A percentile compares a stretch with the other conserved stretches of the same genome.
Evolutionary conservation across 2,888 invertebrate genomes (phyloP).

Genomic region (Allophyes oxyacanthae): DNA sequence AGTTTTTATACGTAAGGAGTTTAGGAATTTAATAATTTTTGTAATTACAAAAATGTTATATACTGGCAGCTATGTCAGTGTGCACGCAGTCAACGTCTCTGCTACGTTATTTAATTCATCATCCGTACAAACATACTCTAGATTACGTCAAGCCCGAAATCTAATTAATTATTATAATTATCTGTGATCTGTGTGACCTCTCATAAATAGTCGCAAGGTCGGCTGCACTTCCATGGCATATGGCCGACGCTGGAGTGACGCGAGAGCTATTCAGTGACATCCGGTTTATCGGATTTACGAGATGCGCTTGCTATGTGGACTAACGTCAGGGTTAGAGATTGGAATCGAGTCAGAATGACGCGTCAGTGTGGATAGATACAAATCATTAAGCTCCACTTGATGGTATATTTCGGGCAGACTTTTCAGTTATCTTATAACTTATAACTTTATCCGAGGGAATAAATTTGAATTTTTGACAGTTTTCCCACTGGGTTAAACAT

Average conservation of each 20-base stretch:
- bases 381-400: neutral
- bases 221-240: constrained; percentile 21
- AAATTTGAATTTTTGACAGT: too few relatives aligned
- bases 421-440: too few relatives aligned
- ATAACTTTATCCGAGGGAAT: too few relatives aligned
- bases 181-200: constrained; percentile 13
- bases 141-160: neutral
- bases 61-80: too few relatives aligned
- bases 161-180: constrained; percentile 2
- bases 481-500: too few relatives aligned
- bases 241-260: constrained; percentile 28
- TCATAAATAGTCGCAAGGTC: constrained; percentile 26
- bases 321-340: constrained; percentile 9
- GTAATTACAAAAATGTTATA: too few relatives aligned
- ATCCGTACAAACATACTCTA: neutral
- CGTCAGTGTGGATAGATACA: too few relatives aligned
- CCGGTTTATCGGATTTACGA: constrained; percentile 49
- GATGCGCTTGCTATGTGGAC: constrained; percentile 11
- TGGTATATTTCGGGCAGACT: too few relatives aligned
- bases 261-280: constrained; percentile 53
- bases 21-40: too few relatives aligned
- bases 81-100: too few relatives aligned
- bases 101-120: neutral
- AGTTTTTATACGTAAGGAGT: too few relatives aligned
- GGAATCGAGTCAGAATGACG: too few relatives aligned